Conservation (phyloP, 1,140 invertebrate species). For the Vollenhovia emeryi region DNA sequence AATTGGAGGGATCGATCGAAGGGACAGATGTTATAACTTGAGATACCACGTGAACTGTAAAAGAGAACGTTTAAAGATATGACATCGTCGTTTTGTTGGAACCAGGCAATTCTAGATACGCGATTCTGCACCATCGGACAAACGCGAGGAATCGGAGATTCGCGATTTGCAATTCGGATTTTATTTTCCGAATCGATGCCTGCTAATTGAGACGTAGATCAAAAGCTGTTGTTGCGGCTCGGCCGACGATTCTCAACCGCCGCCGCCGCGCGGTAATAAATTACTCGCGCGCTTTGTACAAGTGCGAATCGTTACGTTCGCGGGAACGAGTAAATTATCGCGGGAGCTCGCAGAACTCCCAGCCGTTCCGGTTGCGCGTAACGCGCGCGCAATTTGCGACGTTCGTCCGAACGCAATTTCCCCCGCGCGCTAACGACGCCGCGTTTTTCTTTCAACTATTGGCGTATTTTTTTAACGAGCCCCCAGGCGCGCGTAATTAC, state of each 20-base stretch:
- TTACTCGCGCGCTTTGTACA: conserved; percentile 17
- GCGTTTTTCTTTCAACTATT: conserved; percentile 53
- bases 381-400: conserved; percentile 33
- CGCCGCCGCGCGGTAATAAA: background rate
- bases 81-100: background rate
- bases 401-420: background rate
- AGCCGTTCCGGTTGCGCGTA: background rate
- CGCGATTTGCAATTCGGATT: background rate
- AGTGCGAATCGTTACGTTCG: conserved; percentile 41
- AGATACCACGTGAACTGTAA: background rate
- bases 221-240: background rate
- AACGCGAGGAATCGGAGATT: background rate
- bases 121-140: background rate
- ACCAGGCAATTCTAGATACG: background rate
- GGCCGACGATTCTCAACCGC: background rate
- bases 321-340: conserved; percentile 37
- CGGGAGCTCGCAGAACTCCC: background rate
- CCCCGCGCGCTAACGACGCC: conserved; percentile 8
- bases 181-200: conserved; percentile 5
- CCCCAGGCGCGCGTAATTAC: conserved; percentile 43
- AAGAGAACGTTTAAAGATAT: background rate
- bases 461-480: conserved; percentile 46
- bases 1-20: background rate
- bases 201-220: conserved; percentile 30
- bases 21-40: background rate